phyloP scores from a whole-genome alignment of 2,113 vertebrate genomes.

The Pagrus major region DNA sequence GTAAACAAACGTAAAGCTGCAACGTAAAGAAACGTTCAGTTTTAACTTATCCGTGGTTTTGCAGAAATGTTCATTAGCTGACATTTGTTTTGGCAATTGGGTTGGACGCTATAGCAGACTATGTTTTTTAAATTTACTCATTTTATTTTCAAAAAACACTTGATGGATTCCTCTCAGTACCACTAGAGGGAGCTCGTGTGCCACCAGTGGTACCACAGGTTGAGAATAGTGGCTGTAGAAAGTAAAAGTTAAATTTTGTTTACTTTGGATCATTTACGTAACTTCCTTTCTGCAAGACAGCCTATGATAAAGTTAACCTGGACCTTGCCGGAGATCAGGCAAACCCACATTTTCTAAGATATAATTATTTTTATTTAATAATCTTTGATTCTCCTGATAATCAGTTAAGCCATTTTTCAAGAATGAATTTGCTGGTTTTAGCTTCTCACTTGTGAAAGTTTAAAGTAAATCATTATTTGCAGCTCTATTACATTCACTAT shows the following conservation, averaged over 20 bases:
- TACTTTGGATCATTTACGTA: neutral
- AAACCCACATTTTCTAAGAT: neutral
- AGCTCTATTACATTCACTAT: neutral
- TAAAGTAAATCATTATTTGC: neutral
- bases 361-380: neutral
- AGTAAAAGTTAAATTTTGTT: neutral
- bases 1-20: too few relatives aligned
- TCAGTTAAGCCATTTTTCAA: neutral
- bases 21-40: too few relatives aligned
- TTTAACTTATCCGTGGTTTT: too few relatives aligned
- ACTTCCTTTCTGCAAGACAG: neutral
- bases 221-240: neutral
- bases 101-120: too few relatives aligned
- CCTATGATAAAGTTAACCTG: neutral
- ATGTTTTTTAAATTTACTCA: too few relatives aligned
- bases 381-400: neutral
- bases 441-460: neutral
- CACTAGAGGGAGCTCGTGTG: too few relatives aligned
- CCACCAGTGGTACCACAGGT: too few relatives aligned
- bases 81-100: too few relatives aligned
- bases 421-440: neutral
- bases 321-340: neutral
- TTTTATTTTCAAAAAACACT: too few relatives aligned
- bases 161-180: too few relatives aligned
- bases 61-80: too few relatives aligned